phyloP scores from a whole-genome alignment of 2,888 invertebrate genomes.

The Villa cingulata region DNA sequence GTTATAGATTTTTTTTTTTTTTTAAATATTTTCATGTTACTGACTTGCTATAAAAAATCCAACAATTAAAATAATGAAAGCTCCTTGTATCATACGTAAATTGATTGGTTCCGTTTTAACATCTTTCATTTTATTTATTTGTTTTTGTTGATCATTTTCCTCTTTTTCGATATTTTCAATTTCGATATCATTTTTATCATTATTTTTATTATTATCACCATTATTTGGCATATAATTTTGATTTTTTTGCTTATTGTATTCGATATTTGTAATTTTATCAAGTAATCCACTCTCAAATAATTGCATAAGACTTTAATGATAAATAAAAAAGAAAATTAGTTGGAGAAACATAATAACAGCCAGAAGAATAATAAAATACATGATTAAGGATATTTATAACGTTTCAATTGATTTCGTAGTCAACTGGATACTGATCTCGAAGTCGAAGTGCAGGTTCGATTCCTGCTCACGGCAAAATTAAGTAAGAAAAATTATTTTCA shows the following conservation, averaged over 20 bases:
- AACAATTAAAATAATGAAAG: slow-evolving; percentile 53
- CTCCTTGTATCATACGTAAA: slow-evolving; percentile 56
- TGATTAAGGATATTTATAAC: too few relatives aligned
- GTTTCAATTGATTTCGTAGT: too few relatives aligned
- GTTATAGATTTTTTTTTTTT: too few relatives aligned
- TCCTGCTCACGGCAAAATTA: too few relatives aligned
- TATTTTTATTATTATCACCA: slow-evolving; percentile 19
- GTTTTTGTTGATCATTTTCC: slow-evolving; percentile 10
- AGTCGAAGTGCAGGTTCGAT: too few relatives aligned
- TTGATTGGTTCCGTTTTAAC: slow-evolving; percentile 42
- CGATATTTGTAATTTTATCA: slow-evolving; percentile 61
- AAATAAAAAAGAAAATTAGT: neutral
- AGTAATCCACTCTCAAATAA: slow-evolving; percentile 64
- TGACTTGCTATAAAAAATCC: slow-evolving; percentile 45
- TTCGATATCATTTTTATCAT: slow-evolving; percentile 19
- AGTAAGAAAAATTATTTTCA: too few relatives aligned
- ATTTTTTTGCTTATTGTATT: slow-evolving; percentile 57
- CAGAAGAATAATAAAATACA: too few relatives aligned
- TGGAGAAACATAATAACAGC: too few relatives aligned
- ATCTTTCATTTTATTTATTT: slow-evolving; percentile 13
- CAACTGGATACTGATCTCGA: too few relatives aligned
- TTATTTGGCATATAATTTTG: slow-evolving; percentile 28
- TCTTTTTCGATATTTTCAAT: slow-evolving; percentile 19
- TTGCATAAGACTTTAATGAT: slow-evolving; percentile 46
- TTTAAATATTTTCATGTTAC: too few relatives aligned